Conservation (phyloP, 64 coral and sea anemone genomes). For the Dendronephthya gigantea region DNA sequence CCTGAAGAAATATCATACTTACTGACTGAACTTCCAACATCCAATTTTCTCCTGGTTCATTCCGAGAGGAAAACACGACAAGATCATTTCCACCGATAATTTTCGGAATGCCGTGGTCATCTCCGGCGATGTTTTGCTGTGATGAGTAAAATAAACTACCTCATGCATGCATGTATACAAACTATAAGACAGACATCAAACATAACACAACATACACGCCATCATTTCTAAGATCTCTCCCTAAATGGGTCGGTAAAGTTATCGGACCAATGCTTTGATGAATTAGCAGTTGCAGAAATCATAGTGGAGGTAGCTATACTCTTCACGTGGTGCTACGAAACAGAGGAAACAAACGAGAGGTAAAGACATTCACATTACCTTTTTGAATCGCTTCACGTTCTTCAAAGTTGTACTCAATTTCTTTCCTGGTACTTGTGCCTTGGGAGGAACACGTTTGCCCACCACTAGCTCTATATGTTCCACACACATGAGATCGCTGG, state of each 20-base stretch:
- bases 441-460: neutral
- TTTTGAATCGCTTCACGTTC: neutral
- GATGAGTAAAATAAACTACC: neutral
- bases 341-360: too few species aligned
- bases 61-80: neutral
- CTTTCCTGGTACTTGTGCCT: neutral
- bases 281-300: too few species aligned
- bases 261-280: neutral
- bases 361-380: too few species aligned
- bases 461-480: neutral
- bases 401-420: neutral
- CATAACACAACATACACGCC: neutral
- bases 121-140: neutral
- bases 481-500: neutral
- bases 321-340: too few species aligned
- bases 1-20: neutral
- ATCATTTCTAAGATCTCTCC: neutral
- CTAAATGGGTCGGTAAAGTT: neutral
- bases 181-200: neutral
- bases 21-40: neutral
- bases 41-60: neutral
- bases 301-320: too few species aligned
- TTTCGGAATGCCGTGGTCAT: neutral
- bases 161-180: neutral
- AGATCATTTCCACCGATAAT: constrained; percentile 10